Base-by-base conservation (phyloP, 2,888 invertebrate species). In the Julus scandinavius region DNA sequence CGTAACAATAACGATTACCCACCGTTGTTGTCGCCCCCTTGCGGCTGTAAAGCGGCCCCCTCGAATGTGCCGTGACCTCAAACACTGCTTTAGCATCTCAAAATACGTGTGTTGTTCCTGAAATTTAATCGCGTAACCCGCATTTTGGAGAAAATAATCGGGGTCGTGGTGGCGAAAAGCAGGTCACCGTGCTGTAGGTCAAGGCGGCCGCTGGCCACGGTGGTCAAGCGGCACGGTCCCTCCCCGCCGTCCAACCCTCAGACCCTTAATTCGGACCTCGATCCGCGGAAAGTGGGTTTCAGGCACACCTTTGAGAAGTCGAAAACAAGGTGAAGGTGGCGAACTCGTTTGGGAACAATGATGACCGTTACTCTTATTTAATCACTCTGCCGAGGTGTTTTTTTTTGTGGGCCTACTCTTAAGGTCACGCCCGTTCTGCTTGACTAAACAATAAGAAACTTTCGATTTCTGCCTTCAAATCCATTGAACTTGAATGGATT, bases 291-390 rank as follows among this genome's bases (percentile, higher is more conserved):
- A 72, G 72, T 72, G 72, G 72, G 72, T 72, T 72, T 20, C 72
- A 11, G 20, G 72, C 72, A 72, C 72, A 72, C 72, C 72, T 72
- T 29, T 6, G 72, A 29, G 29, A 72, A 29, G 7, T n/a, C n/a
- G 29, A 11, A 72, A 72, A 72, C 72, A 72, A 72, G 72, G 72
- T 72, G 72, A 72, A 72, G 72, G 72, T 72, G 72, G 72, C 72
- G 72, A 29, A 72, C 72, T 72, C 72, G 72, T 20, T 72, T 72
- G 72, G 29, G 72, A 72, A 72, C 72, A 72, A 72, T 72, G 72
- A 72, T 72, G 72, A 72, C 72, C 72, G 72, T 72, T 72, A 72
- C 72, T 72, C 72, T 72, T 72, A 72, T 72, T 72, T 72, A 72
- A 72, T 72, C 72, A 72, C 72, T 20, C 29, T 45, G 2, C 20